Evolutionary conservation across 2,113 vertebrate species (phyloP), one percentile per base, ranked within the genome.

Genomic region (Lophochroa leadbeateri): DNA sequence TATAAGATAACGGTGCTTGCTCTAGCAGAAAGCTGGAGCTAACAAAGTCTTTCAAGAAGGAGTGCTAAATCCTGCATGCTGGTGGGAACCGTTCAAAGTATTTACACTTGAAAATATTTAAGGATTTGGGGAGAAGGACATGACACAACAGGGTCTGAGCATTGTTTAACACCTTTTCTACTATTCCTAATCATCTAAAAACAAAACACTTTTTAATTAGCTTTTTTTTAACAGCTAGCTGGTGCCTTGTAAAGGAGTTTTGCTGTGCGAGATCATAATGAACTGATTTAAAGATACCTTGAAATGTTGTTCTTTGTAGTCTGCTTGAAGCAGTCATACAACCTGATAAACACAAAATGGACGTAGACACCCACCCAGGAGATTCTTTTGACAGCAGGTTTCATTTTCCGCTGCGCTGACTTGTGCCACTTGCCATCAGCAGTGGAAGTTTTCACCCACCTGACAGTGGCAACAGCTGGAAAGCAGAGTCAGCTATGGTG

Each of bases 401-500:
- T 97, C 14, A 8, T 96, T 96, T 97, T 96, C 77, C 1, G 2
- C 86, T 93, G 92, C 93, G 50, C 79, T 82, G 88, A 88, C 90
- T 90, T 86, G 92, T 89, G 77, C 93, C 44, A 65, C 82, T 93
- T 3, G 2, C 96, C 94, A 70, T 96, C 92, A 91, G 65, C 14
- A 7, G 57, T 86, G 91, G 82, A 94, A 94, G 82, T 96, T 96
- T 95, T 86, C 55, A 72, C 93, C 85, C 83, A 78, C 64, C 94
- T 97, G 92, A 76, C 79, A 75, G 65, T 28, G 57, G 39, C 67
- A 85, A 67, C 97, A 97, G 97, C 96, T 97, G 95, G 93, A 94
- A 74, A 75, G 60, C 61, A 68, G 87, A 84, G 69, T 86, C 82
- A 39, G 85, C 90, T 87, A 10, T 9, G 35, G 77, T 35, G 15